Base-by-base conservation (phyloP, 2,888 invertebrate genomes). In the Caradrina clavipalpis region DNA sequence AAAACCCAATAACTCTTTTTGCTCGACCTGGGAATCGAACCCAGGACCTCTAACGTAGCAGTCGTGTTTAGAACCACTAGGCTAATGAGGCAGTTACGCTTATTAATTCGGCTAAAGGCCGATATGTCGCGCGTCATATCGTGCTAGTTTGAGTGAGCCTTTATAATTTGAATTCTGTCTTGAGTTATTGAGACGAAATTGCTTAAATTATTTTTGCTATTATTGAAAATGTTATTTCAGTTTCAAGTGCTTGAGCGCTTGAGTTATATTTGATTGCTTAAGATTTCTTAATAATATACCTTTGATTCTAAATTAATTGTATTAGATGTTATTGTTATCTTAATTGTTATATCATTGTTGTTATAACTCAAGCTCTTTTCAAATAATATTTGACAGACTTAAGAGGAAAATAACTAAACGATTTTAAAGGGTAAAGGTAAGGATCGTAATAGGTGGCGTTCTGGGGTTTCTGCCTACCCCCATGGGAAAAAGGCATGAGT, bases 161-260 rank as follows among this genome's bases (percentile, higher is more conserved):
- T 39, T 66, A 47, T 21, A 53, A 49, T 26, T 45, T 35, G 49
- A 54, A 69, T 19, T 39, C 17, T 50, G 15, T 49, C 17, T 54
- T 54, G 39, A 49, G 47, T 42, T 21, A 71, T 58, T 68, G 54
- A 55, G 45, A 76, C 26, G 15, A 55, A 76, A 58, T 69, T 50
- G 26, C 45, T 15, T 45, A 17, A 15, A 11, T 39, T 39, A 39
- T 39, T 45, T 45, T 45, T 45, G 17, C 17, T 72, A 50, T 58
- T 51, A 67, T 3, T 45, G 22, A 42, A 39, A 73, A 17, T 70
- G 21, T 39, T 70, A 56, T 59, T 76, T 59, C 39, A 45, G 39
- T 51, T 61, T 70, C 17, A 39, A 77, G 3, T 35, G 13, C 31
- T 49, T 47, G 22, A 53, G 35, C 2, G 21, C 22, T 53, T 17